A percentile compares a stretch with the other conserved stretches of the same genome.
Conservation (phyloP, 1,140 invertebrate species). For the Lordiphosa collinella region DNA sequence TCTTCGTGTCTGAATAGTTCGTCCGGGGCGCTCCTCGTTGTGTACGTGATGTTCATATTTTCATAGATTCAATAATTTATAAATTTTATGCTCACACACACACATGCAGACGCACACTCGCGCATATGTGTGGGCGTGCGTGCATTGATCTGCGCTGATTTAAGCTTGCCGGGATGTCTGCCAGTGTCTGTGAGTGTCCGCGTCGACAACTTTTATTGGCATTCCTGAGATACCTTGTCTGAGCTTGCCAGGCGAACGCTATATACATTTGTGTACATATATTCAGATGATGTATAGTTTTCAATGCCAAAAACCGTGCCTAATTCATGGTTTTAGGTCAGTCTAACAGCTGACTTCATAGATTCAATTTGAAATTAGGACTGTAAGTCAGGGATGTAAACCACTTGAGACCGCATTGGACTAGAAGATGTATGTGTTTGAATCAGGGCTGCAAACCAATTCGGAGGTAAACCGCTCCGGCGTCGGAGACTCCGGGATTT, state of each 20-base stretch:
- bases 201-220: conserved; percentile 59
- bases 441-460: too few species aligned
- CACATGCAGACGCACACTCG: conserved; percentile 10
- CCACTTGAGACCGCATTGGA: too few species aligned
- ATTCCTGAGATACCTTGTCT: conserved; percentile 32
- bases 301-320: neutral
- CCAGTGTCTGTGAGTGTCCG: conserved; percentile 11
- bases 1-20: conserved; percentile 52
- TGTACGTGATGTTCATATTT: conserved; percentile 76
- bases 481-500: too few species aligned
- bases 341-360: too few species aligned
- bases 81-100: conserved; percentile 58
- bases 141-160: conserved; percentile 62
- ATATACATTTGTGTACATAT: too few species aligned
- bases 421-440: too few species aligned
- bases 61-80: conserved; percentile 78
- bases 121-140: conserved; percentile 32
- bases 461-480: too few species aligned
- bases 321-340: too few species aligned
- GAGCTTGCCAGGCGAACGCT: too few species aligned
- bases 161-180: conserved; percentile 22
- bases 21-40: conserved; percentile 9
- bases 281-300: neutral
- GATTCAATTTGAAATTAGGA: too few species aligned
- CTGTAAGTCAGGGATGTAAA: too few species aligned